Evolutionary conservation across 1,140 invertebrate genomes (phyloP), one percentile per base, ranked within the genome.

Genomic region (Lasaia peninsularis): DNA sequence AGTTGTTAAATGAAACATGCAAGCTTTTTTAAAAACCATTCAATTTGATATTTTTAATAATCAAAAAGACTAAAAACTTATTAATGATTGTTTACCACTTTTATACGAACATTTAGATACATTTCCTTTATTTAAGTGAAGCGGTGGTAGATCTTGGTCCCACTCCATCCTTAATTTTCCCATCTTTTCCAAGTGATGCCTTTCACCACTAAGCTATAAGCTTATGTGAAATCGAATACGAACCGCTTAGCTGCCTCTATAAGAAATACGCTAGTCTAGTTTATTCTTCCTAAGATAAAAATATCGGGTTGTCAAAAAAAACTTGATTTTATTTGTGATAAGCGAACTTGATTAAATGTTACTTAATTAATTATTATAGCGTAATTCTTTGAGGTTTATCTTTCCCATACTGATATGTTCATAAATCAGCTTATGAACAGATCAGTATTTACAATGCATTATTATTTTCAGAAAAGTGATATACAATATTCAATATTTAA

Each of bases 171-270:
- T 34, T 34, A 28, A 20, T 21, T 2, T 57, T 21, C 44, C n/a
- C 65, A 68, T 54, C 72, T 52, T 18, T 56, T 62, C 61, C 62
- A 59, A 64, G 70, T 60, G 31, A 72, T 66, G 70, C 81, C 82
- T 86, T 86, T 78, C 86, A 88, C 86, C 86, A 77, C 86, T 88
- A 79, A 80, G 71, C 33, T 48, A 62, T 20, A 57, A 69, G 40
- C 76, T 88, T 74, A 88, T 54, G 86, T 88, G 83, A 78, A 81
- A 86, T 88, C 82, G 21, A 62, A 58, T 60, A 68, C 58, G 83
- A 88, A 78, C 74, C 83, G 86, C 82, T 83, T 68, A 88, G 86
- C 86, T 88, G 86, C 86, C 86, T 88, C 75, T 52, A 71, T 56
- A 63, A 75, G 37, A 44, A 44, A 44, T 44, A 18, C 16, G 37